Evolutionary conservation across 30 jellyfish, hydroid and myxozoan species (phyloP).

Genomic region (Turritopsis dohrnii): DNA sequence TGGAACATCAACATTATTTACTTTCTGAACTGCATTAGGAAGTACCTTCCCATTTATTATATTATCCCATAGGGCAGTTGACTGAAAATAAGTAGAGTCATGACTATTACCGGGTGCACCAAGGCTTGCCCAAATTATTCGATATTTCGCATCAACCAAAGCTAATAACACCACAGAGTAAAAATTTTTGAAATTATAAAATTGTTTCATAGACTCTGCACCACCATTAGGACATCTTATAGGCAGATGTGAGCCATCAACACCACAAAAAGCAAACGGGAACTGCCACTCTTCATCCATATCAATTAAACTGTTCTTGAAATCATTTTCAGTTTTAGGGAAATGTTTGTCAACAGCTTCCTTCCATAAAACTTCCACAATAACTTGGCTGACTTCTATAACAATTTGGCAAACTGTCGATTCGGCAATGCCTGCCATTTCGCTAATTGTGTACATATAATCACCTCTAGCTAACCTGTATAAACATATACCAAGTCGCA

Average conservation of each 20-base stretch:
- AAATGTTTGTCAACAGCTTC: too few relatives aligned
- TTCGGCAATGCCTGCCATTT: too few relatives aligned
- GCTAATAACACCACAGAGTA: constrained; percentile 50
- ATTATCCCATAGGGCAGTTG: constrained; percentile 54
- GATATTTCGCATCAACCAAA: constrained; percentile 55
- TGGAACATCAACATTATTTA: constrained; percentile 25
- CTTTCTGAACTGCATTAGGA: constrained; percentile 25
- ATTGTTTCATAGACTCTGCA: constrained; percentile 20
- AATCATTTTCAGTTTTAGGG: background rate
- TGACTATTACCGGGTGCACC: constrained; percentile 73
- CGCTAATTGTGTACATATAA: too few relatives aligned
- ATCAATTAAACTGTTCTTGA: background rate
- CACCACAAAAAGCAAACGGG: background rate
- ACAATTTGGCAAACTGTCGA: too few relatives aligned
- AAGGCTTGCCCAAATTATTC: constrained; percentile 70
- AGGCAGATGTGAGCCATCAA: background rate
- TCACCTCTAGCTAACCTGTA: too few relatives aligned
- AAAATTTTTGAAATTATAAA: constrained; percentile 37
- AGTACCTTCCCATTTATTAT: constrained; percentile 34
- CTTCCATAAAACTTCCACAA: too few relatives aligned
- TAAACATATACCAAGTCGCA: too few relatives aligned
- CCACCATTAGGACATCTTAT: background rate
- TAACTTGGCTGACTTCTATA: too few relatives aligned
- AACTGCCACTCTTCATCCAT: background rate
- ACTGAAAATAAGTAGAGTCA: constrained; percentile 51